Evolutionary conservation across 1,140 invertebrate species (phyloP).

Genomic region (Drosophila mojavensis): DNA sequence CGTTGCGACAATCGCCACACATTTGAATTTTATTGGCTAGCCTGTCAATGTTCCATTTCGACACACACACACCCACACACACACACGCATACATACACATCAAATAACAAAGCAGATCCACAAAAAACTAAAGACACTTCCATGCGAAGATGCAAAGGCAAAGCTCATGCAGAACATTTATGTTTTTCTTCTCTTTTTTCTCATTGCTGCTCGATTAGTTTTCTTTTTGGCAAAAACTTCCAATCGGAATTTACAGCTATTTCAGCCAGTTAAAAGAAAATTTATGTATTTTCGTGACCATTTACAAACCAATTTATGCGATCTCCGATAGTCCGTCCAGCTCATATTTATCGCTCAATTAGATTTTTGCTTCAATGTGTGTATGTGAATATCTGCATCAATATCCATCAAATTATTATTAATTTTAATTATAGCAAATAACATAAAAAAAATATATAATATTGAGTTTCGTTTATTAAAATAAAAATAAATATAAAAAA

Average conservation of each 20-base stretch:
- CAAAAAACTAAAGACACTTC: conserved; percentile 13
- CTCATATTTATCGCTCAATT: too few relatives aligned
- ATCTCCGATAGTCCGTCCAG: too few relatives aligned
- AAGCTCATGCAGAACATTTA: conserved; percentile 7
- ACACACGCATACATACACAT: conserved; percentile 11
- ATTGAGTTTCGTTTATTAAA: too few relatives aligned
- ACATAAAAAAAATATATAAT: too few relatives aligned
- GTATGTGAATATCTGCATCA: neutral
- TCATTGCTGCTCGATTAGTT: conserved; percentile 28
- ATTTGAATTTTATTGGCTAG: conserved; percentile 82
- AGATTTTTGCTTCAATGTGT: neutral
- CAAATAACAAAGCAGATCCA: conserved; percentile 16
- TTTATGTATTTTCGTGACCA: too few relatives aligned
- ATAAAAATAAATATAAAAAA: too few relatives aligned
- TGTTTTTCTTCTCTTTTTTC: neutral
- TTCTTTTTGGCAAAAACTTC: conserved; percentile 1
- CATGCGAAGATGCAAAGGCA: conserved; percentile 10
- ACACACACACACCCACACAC: conserved; percentile 18
- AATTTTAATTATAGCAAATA: too few relatives aligned
- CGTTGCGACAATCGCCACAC: conserved; percentile 68
- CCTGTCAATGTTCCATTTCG: conserved; percentile 54
- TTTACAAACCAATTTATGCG: too few relatives aligned
- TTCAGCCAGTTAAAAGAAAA: too few relatives aligned
- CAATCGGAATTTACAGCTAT: too few relatives aligned
- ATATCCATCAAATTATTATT: too few relatives aligned